phyloP scores from a whole-genome alignment of 2,113 vertebrate genomes.

The Gavia stellata region DNA sequence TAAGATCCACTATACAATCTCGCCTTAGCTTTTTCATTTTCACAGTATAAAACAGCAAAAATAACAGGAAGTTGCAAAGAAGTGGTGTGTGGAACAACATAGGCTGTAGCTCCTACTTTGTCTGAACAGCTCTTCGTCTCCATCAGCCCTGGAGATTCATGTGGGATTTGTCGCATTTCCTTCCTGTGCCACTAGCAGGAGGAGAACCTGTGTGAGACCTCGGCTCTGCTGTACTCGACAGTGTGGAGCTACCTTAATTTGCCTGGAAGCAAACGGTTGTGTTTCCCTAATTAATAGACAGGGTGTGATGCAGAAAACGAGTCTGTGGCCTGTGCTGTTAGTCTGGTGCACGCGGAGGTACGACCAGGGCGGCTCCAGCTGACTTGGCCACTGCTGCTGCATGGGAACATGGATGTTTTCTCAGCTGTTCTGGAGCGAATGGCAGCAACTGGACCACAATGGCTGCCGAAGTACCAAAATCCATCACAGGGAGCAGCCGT shows the following conservation, averaged over 20 bases:
- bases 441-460: not conserved
- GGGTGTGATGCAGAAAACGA: not conserved
- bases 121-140: not conserved
- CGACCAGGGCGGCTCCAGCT: not conserved
- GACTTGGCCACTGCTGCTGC: not conserved
- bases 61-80: not conserved
- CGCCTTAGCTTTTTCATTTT: not conserved
- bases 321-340: not conserved
- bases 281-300: not conserved
- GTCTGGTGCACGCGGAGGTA: not conserved
- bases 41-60: not conserved
- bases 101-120: not conserved
- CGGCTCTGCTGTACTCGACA: accelerated
- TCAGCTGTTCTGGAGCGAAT: not conserved
- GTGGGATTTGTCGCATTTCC: not conserved
- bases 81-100: not conserved
- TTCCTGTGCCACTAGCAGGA: not conserved
- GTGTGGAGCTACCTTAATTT: not conserved
- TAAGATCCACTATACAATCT: not conserved
- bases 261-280: not conserved
- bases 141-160: not conserved
- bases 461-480: not conserved
- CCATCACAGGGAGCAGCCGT: not conserved
- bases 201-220: not conserved
- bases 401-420: accelerated